Conservation (phyloP, 2,113 vertebrate species). For the Hypanus sabinus region DNA sequence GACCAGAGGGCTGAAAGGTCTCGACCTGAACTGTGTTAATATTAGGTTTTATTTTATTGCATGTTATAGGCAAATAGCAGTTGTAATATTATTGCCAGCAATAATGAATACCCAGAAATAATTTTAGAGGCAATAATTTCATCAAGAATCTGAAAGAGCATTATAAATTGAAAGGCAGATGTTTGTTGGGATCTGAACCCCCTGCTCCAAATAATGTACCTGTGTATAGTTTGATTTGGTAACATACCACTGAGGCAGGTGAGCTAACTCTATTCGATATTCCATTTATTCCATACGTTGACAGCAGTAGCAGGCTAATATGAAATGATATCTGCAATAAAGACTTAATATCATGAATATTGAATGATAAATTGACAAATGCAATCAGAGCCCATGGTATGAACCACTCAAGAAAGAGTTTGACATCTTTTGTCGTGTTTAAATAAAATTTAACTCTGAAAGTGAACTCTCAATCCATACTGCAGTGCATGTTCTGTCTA, state of each 20-base stretch:
- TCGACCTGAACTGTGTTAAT: background rate
- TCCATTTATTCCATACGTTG: background rate
- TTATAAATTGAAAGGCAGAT: background rate
- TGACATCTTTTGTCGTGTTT: background rate
- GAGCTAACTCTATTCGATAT: background rate
- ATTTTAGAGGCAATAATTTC: background rate
- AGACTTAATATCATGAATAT: background rate
- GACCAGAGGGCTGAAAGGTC: too few relatives aligned
- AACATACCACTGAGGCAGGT: background rate
- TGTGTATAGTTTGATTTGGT: background rate
- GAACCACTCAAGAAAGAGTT: background rate
- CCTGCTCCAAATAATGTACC: background rate
- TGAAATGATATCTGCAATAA: background rate
- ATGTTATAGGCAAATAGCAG: background rate
- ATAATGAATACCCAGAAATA: background rate
- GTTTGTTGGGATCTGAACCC: background rate
- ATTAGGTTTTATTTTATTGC: background rate
- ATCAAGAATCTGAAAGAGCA: background rate
- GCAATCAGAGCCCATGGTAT: background rate
- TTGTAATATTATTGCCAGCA: background rate
- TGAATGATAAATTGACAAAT: background rate
- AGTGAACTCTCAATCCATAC: too few relatives aligned
- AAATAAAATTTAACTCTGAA: background rate
- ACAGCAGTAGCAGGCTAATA: background rate
- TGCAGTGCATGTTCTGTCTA: background rate